Evolutionary conservation across 2,888 invertebrate genomes (phyloP).

Genomic region (Conus canariensis): DNA sequence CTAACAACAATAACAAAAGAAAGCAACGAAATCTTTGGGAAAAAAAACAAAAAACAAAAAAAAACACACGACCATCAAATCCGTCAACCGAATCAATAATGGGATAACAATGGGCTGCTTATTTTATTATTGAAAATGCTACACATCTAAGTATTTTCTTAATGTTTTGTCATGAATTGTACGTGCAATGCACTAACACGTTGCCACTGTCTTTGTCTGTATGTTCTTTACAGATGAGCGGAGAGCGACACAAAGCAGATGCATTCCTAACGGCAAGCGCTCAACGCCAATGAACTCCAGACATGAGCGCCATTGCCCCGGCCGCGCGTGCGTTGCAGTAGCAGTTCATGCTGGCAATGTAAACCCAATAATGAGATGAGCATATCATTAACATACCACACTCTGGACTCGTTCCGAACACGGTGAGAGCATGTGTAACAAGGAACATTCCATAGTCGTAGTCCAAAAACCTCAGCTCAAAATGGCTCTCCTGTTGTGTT

Average conservation of each 20-base stretch:
- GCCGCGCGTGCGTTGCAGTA: not conserved
- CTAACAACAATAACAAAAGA: too few species aligned
- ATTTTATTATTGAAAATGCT: too few species aligned
- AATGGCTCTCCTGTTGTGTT: not conserved
- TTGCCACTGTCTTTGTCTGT: too few species aligned
- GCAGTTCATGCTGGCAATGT: not conserved
- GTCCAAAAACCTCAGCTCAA: not conserved
- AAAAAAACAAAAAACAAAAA: too few species aligned
- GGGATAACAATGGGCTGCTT: too few species aligned
- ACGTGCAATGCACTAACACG: too few species aligned
- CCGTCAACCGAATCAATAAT: too few species aligned
- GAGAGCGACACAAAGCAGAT: not conserved
- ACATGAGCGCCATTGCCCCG: not conserved
- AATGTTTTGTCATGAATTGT: too few species aligned
- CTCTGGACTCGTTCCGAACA: not conserved
- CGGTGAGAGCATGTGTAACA: not conserved
- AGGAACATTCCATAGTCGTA: not conserved
- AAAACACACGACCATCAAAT: too few species aligned
- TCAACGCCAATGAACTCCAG: not conserved
- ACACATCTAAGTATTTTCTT: too few species aligned
- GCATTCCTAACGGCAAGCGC: not conserved
- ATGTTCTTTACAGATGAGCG: too few species aligned
- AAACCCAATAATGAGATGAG: conserved; percentile 2
- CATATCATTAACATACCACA: conserved; percentile 18
- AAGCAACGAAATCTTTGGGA: too few species aligned